Percentiles rank a stretch among this genome's conserved stretches.
Conservation (phyloP, 2,797 vertebrate species). For the Sebastes oblongus region DNA sequence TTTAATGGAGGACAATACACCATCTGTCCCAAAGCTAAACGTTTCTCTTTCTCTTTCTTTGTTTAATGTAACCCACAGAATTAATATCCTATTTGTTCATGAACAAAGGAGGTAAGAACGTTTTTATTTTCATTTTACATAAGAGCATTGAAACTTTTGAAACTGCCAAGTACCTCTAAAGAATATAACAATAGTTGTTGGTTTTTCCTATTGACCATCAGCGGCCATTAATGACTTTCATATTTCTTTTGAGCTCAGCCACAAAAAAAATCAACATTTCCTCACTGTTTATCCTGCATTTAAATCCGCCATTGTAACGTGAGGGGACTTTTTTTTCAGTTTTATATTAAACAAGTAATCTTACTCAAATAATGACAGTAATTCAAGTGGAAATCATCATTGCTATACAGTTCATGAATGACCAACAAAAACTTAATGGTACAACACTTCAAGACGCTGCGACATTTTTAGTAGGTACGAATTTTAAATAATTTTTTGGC, state of each 20-base stretch:
- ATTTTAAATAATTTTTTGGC: background rate
- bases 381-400: background rate
- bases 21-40: background rate
- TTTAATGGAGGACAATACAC: background rate
- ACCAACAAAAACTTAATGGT: background rate
- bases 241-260: background rate
- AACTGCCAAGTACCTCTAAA: background rate
- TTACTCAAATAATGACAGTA: background rate
- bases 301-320: background rate
- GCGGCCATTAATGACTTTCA: background rate
- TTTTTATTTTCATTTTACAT: background rate
- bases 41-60: background rate
- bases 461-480: background rate
- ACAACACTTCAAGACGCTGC: background rate
- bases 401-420: background rate
- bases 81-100: background rate
- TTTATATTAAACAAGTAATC: background rate
- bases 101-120: background rate
- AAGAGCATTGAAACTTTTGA: background rate
- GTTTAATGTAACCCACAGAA: conserved; percentile 17
- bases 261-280: background rate
- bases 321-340: background rate
- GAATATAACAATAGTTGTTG: background rate
- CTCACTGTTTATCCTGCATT: background rate
- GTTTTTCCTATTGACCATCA: background rate